Evolutionary conservation across 1,140 invertebrate genomes (phyloP).

Genomic region (Diorhabda elongata): DNA sequence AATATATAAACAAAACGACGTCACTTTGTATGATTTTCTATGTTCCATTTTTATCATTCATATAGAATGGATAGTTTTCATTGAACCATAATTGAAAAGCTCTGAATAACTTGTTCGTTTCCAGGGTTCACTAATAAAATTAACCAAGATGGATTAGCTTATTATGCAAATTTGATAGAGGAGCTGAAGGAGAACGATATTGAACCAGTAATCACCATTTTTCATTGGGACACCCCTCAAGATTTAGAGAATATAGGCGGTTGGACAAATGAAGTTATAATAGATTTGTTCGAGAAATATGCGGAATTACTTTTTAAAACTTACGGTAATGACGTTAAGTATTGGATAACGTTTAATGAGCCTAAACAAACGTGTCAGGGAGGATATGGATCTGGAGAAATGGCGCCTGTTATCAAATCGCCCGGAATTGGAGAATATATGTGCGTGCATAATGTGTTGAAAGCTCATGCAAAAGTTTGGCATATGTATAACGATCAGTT

Average conservation of each 20-base stretch:
- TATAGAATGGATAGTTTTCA: no score
- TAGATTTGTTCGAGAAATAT: conserved; percentile 44
- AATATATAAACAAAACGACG: no score
- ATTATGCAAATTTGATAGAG: conserved; percentile 61
- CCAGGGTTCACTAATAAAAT: conserved; percentile 45
- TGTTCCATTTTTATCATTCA: no score
- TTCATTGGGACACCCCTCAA: conserved; percentile 47
- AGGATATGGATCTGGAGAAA: conserved; percentile 23
- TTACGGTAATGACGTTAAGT: conserved; percentile 44
- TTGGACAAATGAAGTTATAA: conserved; percentile 47
- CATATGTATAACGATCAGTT: conserved; percentile 37
- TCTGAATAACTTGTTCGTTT: not conserved
- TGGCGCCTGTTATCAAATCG: conserved; percentile 33
- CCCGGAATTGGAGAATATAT: conserved; percentile 36
- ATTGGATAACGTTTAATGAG: conserved; percentile 55
- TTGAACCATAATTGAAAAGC: no score
- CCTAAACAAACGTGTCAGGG: conserved; percentile 42
- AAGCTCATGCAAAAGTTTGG: conserved; percentile 37
- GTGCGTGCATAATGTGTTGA: conserved; percentile 34
- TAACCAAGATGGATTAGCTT: conserved; percentile 57
- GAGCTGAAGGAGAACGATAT: conserved; percentile 49
- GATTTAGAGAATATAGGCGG: conserved; percentile 50
- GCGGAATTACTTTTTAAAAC: conserved; percentile 36
- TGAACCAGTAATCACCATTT: conserved; percentile 52
- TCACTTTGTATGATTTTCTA: no score